These are phyloP conservation scores for Pseudopipra pipra DNA, from an alignment of 2,113 vertebrate genomes.

Conservation along the genomic window DNA sequence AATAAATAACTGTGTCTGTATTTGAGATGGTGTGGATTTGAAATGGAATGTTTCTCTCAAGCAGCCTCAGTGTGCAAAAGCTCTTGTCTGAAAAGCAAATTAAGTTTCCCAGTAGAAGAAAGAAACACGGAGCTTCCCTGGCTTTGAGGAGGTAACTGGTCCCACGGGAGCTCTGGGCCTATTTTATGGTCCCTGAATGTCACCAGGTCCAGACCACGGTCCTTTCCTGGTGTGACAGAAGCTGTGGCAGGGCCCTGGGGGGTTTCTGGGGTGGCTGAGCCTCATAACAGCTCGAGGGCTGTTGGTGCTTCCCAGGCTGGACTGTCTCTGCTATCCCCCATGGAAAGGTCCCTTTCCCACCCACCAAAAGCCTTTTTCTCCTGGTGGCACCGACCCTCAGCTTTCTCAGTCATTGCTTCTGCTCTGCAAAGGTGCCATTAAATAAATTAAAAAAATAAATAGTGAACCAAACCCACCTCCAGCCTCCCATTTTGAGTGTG, in stretches of 20 bases:
- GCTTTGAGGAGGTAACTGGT: not conserved
- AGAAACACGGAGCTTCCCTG: not conserved
- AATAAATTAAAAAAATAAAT: not conserved
- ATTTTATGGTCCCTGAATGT: not conserved
- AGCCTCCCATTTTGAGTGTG: not conserved
- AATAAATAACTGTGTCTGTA: not conserved
- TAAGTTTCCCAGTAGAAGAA: not conserved
- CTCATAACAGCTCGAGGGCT: accelerated
- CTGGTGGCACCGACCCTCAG: not conserved
- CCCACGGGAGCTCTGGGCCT: accelerated
- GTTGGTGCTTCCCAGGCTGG: not conserved
- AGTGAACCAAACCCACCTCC: not conserved
- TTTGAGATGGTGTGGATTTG: not conserved
- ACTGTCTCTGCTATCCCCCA: not conserved
- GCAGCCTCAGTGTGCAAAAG: not conserved
- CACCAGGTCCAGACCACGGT: accelerated
- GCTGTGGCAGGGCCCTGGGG: not conserved
- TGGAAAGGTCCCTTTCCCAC: not conserved
- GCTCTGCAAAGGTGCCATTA: not conserved
- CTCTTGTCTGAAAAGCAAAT: not conserved
- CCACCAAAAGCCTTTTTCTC: not conserved
- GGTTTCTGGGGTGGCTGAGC: not conserved
- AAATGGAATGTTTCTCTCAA: not conserved
- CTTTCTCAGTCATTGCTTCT: not conserved
- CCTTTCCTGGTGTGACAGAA: accelerated